These are phyloP conservation scores for Ennomos quercinarius DNA, from an alignment of 2,888 invertebrate genomes.

Conservation along the genomic window DNA sequence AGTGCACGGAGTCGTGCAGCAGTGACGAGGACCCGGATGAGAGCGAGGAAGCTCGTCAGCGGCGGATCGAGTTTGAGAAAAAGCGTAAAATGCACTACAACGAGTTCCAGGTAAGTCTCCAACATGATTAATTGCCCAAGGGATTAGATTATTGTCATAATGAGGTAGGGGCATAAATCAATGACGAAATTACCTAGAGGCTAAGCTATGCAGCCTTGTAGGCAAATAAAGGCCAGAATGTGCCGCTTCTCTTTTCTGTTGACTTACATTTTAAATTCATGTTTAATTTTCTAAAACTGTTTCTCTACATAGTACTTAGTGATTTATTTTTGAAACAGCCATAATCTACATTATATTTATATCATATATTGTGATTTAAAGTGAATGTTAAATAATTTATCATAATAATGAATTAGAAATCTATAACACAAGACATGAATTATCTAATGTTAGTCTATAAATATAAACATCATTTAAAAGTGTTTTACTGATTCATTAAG, in stretches of 20 bases:
- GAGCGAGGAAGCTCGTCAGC: conserved; percentile 87
- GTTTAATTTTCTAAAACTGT: no score
- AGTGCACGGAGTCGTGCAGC: conserved; percentile 76
- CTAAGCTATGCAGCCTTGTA: conserved; percentile 14
- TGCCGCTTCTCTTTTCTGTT: background rate
- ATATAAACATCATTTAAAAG: no score
- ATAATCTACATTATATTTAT: no score
- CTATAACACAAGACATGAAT: no score
- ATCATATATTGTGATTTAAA: no score
- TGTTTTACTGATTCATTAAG: no score
- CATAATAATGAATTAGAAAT: no score
- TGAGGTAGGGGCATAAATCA: conserved; percentile 9
- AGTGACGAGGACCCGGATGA: conserved; percentile 86
- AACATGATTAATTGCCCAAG: conserved; percentile 28
- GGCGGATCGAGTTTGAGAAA: conserved; percentile 93
- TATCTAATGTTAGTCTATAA: no score
- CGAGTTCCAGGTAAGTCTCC: conserved; percentile 88
- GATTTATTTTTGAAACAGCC: no score
- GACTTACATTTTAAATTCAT: background rate
- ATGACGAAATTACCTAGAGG: conserved; percentile 7
- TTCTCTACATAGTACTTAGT: no score
- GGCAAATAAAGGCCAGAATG: conserved; percentile 4
- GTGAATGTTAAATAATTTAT: no score
- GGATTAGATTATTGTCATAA: conserved; percentile 40
- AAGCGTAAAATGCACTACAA: conserved; percentile 99